A percentile compares a stretch with the other conserved stretches of the same genome.
Evolutionary conservation across 2,113 vertebrate genomes (phyloP).

Genomic region (Prietella phreatophila): DNA sequence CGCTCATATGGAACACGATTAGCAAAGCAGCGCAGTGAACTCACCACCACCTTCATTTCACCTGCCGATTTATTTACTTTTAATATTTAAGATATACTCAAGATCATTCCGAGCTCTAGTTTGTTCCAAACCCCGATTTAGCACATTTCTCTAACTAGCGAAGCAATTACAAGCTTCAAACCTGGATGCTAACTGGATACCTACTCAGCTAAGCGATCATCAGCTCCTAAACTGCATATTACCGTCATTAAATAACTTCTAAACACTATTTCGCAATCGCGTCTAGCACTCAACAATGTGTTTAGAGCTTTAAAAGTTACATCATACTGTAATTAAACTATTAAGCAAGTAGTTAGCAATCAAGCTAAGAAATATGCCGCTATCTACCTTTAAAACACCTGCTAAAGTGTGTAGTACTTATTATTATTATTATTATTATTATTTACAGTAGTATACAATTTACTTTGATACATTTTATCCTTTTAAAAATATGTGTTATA

Average conservation of each 20-base stretch:
- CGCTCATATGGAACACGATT: not conserved
- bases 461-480: not conserved
- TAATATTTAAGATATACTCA: not conserved
- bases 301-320: too few relatives aligned
- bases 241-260: not conserved
- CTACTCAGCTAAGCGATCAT: not conserved
- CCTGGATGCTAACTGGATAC: not conserved
- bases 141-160: not conserved
- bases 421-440: too few relatives aligned
- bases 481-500: not conserved
- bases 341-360: too few relatives aligned
- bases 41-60: not conserved
- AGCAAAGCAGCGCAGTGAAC: not conserved
- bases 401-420: not conserved
- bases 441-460: too few relatives aligned
- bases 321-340: too few relatives aligned
- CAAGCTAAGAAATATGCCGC: too few relatives aligned
- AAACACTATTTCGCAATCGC: too few relatives aligned
- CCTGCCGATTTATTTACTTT: not conserved
- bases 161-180: not conserved
- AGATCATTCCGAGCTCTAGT: not conserved
- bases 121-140: not conserved
- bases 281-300: too few relatives aligned
- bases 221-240: not conserved
- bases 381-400: not conserved